These are phyloP conservation scores for Heliothis peltigera DNA, from an alignment of 2,888 invertebrate genomes.

Conservation along the genomic window DNA sequence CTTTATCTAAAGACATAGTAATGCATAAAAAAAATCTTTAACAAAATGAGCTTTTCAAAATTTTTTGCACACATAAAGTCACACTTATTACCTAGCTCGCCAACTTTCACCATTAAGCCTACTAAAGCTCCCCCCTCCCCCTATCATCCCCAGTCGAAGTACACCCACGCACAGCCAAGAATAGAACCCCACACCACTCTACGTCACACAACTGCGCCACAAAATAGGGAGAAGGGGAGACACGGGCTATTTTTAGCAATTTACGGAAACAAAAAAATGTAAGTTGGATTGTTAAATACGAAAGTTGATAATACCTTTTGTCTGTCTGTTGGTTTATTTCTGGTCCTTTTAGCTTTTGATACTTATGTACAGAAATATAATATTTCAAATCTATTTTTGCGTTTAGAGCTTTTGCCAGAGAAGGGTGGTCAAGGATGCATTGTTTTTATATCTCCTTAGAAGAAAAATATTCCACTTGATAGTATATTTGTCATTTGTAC, in stretches of 20 bases:
- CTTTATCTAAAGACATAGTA: too few species aligned
- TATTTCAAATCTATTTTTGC: neutral
- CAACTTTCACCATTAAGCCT: slow-evolving; percentile 59
- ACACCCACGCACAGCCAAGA: slow-evolving; percentile 67
- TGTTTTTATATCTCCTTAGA: too few species aligned
- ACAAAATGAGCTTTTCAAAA: slow-evolving; percentile 2
- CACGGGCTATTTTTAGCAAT: slow-evolving; percentile 54
- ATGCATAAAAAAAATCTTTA: neutral
- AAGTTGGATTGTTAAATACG: slow-evolving; percentile 23
- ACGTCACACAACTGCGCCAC: slow-evolving; percentile 63
- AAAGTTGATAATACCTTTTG: slow-evolving; percentile 14
- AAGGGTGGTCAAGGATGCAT: too few species aligned
- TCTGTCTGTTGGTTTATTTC: slow-evolving; percentile 2
- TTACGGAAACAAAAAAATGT: slow-evolving; percentile 34
- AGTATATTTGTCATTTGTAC: too few species aligned
- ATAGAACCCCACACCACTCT: slow-evolving; percentile 73
- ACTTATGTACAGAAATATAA: slow-evolving; percentile 2
- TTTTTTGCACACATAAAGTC: slow-evolving; percentile 42
- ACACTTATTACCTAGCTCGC: slow-evolving; percentile 41
- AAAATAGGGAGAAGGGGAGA: slow-evolving; percentile 28
- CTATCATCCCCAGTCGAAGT: slow-evolving; percentile 25
- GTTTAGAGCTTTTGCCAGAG: too few species aligned
- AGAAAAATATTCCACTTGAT: too few species aligned
- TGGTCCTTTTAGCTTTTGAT: slow-evolving; percentile 4
- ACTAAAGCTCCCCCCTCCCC: slow-evolving; percentile 35